phyloP scores from a whole-genome alignment of 2,113 vertebrate species.

The Monarcha castaneiventris region DNA sequence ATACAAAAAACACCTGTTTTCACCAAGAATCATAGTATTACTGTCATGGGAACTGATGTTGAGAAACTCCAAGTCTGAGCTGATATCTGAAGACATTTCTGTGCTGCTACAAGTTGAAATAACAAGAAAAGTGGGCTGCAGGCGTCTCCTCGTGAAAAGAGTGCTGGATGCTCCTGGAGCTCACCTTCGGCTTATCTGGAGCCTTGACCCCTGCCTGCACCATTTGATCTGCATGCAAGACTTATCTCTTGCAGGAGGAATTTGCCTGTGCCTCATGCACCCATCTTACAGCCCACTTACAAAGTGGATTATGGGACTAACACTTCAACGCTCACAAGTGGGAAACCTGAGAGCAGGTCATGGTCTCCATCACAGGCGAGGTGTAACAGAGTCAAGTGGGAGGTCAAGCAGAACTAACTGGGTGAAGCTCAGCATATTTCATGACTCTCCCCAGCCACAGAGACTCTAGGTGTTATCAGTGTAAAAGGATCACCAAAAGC shows the following conservation, averaged over 20 bases:
- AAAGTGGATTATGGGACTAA: conserved; percentile 73
- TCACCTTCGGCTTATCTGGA: conserved; percentile 60
- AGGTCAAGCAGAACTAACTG: conserved; percentile 71
- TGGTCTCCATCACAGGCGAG: conserved; percentile 69
- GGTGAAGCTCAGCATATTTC: background rate
- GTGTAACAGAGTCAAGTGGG: conserved; percentile 78
- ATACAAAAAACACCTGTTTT: background rate
- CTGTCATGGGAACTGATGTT: background rate
- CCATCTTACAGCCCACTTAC: conserved; percentile 62
- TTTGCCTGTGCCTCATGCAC: conserved; percentile 62
- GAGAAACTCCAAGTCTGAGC: conserved; percentile 2
- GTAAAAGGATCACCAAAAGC: background rate
- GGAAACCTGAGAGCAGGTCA: conserved; percentile 62
- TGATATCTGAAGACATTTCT: conserved; percentile 32
- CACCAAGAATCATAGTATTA: background rate
- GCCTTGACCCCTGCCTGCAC: conserved; percentile 69
- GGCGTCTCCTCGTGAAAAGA: background rate
- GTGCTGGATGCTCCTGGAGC: background rate
- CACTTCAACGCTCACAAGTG: conserved; percentile 78
- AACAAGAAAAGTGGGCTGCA: background rate
- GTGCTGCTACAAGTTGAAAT: background rate
- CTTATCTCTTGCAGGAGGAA: conserved; percentile 66
- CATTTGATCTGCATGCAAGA: conserved; percentile 62
- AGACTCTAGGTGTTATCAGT: background rate
- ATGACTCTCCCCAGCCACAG: background rate